Evolutionary conservation across 2,888 invertebrate genomes (phyloP), one percentile per base, ranked within the genome.

Genomic region (Pristionchus exspectatus): DNA sequence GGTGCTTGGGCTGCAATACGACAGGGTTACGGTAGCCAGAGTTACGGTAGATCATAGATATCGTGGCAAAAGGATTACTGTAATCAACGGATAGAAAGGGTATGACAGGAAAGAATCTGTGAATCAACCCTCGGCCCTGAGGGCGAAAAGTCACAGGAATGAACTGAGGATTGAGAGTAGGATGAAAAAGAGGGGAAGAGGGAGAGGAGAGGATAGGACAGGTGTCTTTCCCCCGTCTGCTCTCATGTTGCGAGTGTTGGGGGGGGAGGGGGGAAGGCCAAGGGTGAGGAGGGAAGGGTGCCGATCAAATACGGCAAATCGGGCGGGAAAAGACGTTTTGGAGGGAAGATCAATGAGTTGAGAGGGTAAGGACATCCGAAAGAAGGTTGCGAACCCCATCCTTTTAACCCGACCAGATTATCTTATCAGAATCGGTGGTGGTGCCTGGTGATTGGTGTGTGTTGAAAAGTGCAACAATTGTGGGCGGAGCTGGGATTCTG

Each of bases 141-240:
- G 44, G 44, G 44, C 38, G 27, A 16, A 21, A 50, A n/a, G 81
- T 24, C 24, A 30, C 27, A 44, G 9, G 81, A 44, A 77, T 59
- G 84, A 84, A 84, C 59, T 59, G 84, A 84, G 84, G 84, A 59
- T 59, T 44, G 84, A 59, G 27, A 81, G 27, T 56, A 14, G 27
- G 30, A 16, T 38, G 83, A 56, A 83, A 18, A 38, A 83, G 83
- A 30, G 38, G 38, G 77, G 81, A 81, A 24, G 85, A 38, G 30
- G 69, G 27, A 27, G 30, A 27, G 87, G 7, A 63, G 30, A 50
- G 69, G 21, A 27, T 27, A 56, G 69, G 87, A 87, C 56, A 59
- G 87, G 69, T 87, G 69, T 69, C 66, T 44, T 66, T 38, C 27
- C 84, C 27, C 54, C 21, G 56, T 21, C 56, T 63, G 38, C 50